A percentile compares a stretch with the other conserved stretches of the same genome.
phyloP scores from a whole-genome alignment of 1,140 invertebrate genomes.

The Drosophila orena region DNA sequence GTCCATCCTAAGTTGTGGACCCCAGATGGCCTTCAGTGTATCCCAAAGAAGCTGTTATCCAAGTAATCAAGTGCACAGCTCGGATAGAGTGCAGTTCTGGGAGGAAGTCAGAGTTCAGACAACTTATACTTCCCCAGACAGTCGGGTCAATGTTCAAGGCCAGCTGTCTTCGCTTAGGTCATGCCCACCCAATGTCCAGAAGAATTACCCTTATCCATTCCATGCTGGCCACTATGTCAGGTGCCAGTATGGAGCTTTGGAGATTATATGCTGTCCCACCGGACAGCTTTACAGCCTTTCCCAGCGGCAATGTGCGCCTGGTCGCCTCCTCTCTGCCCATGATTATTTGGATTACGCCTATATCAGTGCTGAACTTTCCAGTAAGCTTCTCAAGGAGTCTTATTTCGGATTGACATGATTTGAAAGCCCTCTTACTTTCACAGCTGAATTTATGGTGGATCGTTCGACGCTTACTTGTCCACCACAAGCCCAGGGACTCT shows the following conservation, averaged over 20 bases:
- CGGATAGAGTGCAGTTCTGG: conserved; percentile 46
- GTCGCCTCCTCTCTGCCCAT: conserved; percentile 35
- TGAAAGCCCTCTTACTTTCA: neutral
- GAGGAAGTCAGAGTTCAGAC: conserved; percentile 39
- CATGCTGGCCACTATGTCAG: conserved; percentile 62
- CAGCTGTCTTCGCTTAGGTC: conserved; percentile 27
- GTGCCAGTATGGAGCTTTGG: conserved; percentile 57
- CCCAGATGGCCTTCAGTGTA: conserved; percentile 51
- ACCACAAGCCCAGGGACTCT: conserved; percentile 83
- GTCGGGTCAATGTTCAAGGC: neutral
- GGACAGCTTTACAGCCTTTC: conserved; percentile 63
- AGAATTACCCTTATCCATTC: conserved; percentile 69
- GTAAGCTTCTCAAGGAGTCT: conserved; percentile 29
- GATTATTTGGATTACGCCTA: conserved; percentile 66
- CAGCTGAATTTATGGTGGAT: conserved; percentile 55
- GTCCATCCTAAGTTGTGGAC: conserved; percentile 55
- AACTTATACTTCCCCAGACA: conserved; percentile 27
- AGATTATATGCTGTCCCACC: conserved; percentile 55
- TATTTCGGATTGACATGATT: conserved; percentile 4
- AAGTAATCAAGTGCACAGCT: conserved; percentile 3
- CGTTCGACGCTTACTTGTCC: conserved; percentile 59
- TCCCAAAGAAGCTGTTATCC: conserved; percentile 33
- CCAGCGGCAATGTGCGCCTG: conserved; percentile 25
- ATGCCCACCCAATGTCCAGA: conserved; percentile 52
- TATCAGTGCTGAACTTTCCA: conserved; percentile 48